Base-by-base conservation (phyloP, 2,113 vertebrate genomes). In the Puma concolor region DNA sequence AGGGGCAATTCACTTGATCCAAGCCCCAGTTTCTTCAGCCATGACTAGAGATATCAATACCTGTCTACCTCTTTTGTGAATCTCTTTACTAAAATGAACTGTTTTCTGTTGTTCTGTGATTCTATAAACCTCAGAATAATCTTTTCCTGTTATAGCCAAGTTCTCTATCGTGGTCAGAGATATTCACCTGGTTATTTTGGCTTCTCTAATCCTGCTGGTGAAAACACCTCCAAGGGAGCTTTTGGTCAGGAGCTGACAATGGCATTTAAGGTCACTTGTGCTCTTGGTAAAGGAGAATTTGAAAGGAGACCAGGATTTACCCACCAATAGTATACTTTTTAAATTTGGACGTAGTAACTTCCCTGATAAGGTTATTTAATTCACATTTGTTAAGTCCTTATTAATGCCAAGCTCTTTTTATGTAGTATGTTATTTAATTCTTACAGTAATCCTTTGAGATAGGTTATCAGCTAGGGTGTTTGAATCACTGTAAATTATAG, bases 231-330 rank as follows among this genome's bases (percentile, higher is more conserved):
- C 57, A 50, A 82, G 76, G 52, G 57, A 57, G 38, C 41, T 57
- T 95, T 86, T 13, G 7, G 50, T 98, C 41, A 91, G 86, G 33
- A 90, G 33, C 19, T 64, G 69, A 88, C 57, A 54, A 64, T 79
- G 80, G 19, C 79, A 72, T 94, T 89, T 74, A 74, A 97, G n/a
- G 72, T 79, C 63, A 63, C 13, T 77, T 90, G 25, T 79, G 52
- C 21, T 86, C 67, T 86, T 82, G 60, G n/a, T 33, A 57, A 81
- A 71, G 50, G 9, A 77, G 8, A 80, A 91, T 71, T 48, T 92
- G 83, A 82, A 92, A 83, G 72, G 38, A 74, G 52, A 54, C 21
- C 4, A 80, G 29, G 27, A 60, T 71, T 36, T 77, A 91, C 33
- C 31, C 41, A 86, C 60, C 57, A 50, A 82, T 85, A 50, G 66